These are phyloP conservation scores for Podarcis raffonei DNA, from an alignment of 2,113 vertebrate genomes.

Conservation along the genomic window DNA sequence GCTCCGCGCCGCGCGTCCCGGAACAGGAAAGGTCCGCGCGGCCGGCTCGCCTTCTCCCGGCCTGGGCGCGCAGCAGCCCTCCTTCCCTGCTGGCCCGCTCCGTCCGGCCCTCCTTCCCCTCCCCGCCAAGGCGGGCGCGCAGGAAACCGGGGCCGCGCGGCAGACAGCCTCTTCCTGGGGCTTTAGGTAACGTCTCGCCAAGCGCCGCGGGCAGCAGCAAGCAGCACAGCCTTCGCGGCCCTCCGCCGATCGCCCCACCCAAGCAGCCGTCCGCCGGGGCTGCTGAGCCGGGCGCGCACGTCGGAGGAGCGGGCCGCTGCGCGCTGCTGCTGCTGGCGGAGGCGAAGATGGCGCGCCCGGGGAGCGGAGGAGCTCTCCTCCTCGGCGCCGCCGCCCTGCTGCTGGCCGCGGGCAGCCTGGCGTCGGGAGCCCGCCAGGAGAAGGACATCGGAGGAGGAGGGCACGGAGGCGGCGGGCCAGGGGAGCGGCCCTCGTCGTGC, in stretches of 20 bases:
- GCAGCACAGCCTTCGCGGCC: too few relatives aligned
- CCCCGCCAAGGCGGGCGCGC: not conserved
- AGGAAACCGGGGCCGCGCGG: not conserved
- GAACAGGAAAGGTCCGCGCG: too few relatives aligned
- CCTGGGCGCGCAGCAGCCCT: not conserved
- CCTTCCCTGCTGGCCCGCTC: not conserved
- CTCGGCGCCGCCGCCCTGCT: constrained; percentile 31
- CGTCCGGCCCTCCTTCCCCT: not conserved
- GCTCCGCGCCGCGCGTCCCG: too few relatives aligned
- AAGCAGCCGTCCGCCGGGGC: too few relatives aligned
- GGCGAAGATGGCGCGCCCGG: constrained; percentile 80
- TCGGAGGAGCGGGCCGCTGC: too few relatives aligned
- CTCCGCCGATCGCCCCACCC: too few relatives aligned
- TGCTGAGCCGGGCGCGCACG: too few relatives aligned
- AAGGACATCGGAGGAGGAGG: constrained; percentile 35
- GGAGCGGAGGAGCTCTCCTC: constrained; percentile 53
- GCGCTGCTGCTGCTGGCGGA: not conserved
- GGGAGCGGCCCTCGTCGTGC: constrained; percentile 82
- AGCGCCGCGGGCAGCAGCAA: too few relatives aligned
- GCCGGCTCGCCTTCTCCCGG: not conserved
- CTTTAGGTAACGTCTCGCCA: not conserved
- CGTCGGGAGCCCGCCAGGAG: constrained; percentile 44
- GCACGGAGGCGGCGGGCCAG: constrained; percentile 60
- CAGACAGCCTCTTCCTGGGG: not conserved
- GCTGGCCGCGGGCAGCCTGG: constrained; percentile 41